phyloP scores from a whole-genome alignment of 2,888 invertebrate genomes.

The Caenorhabditis sp. region DNA sequence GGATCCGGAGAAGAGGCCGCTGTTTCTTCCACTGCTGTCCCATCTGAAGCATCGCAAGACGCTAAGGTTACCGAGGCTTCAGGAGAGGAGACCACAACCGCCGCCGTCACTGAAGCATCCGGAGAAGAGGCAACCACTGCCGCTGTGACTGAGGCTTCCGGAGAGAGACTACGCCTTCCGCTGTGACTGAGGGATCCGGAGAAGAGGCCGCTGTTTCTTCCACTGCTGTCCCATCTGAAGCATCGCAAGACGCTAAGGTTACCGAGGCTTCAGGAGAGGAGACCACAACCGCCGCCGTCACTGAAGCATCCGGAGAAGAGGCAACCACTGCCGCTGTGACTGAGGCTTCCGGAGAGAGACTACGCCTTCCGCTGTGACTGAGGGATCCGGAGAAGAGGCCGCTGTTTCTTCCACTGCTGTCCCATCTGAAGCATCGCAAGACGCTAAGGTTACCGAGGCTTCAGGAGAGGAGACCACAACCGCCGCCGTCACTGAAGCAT shows the following conservation, averaged over 20 bases:
- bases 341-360: slow-evolving; percentile 48
- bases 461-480: slow-evolving; percentile 37
- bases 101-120: no score
- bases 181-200: no score
- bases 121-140: no score
- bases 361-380: slow-evolving; percentile 23
- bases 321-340: slow-evolving; percentile 13
- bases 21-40: no score
- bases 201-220: no score
- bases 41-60: no score
- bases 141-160: no score
- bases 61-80: neutral
- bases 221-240: no score
- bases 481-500: slow-evolving; percentile 15
- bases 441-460: slow-evolving; percentile 22
- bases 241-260: no score
- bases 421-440: slow-evolving; percentile 23
- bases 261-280: slow-evolving; percentile 16
- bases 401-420: slow-evolving; percentile 10
- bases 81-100: neutral
- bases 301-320: slow-evolving; percentile 10
- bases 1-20: no score
- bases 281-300: slow-evolving; percentile 6
- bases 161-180: no score
- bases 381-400: slow-evolving; percentile 20